Base-by-base conservation (phyloP, 2,888 invertebrate species). In the Gandaritis pyraliata region DNA sequence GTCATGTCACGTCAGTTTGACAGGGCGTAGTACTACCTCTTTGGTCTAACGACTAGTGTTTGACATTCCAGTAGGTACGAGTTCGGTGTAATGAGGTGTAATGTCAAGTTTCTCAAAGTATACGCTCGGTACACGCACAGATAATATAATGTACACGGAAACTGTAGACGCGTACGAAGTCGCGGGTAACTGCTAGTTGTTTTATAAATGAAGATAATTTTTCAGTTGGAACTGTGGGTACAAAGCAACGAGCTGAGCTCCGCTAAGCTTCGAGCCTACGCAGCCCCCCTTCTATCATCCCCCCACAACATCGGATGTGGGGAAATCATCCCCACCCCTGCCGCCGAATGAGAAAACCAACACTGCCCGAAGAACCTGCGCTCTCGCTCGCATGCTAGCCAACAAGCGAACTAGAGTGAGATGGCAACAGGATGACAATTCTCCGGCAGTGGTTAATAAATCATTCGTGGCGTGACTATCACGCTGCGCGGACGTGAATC, bases 171-270 rank as follows among this genome's bases (percentile, higher is more conserved):
- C n/a, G n/a, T n/a, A n/a, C n/a, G n/a, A n/a, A n/a, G n/a, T n/a
- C n/a, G n/a, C n/a, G n/a, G n/a, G n/a, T n/a, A n/a, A n/a, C n/a
- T n/a, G n/a, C n/a, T n/a, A n/a, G n/a, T n/a, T n/a, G n/a, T n/a
- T n/a, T n/a, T n/a, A n/a, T 1, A 33, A 33, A 5, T 33, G 33
- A 1, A 11, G 10, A 8, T 33, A 8, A 11, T 43, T 49, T 88
- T 87, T 8, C 83, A 93, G 93, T 74, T 93, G 81, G 91, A 91
- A 55, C 82, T 92, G 0, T 93, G 93, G 93, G 92, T 93, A 45
- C 91, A 92, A 68, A 90, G 92, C 70, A 93, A 93, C 69, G 92
- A 93, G 49, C 63, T 93, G 6, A 92, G 90, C 53, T 92, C 93
- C 0, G 92, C 92, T 4, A 85, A 87, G 47, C 83, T 93, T 1